Evolutionary conservation across 2,888 invertebrate species (phyloP).

Genomic region (Abrostola triplasia): DNA sequence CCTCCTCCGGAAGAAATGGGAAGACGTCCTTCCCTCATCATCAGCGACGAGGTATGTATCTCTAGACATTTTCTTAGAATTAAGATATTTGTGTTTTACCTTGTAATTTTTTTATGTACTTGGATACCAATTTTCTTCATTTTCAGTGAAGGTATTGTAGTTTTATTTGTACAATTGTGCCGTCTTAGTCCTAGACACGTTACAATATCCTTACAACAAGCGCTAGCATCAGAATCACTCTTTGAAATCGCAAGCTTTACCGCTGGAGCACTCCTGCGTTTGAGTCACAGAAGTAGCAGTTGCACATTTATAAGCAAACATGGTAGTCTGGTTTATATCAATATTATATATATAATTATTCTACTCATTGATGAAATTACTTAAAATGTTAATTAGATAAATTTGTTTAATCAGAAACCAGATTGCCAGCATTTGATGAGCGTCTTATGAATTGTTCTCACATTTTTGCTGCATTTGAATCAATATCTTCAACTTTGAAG

Average conservation of each 20-base stretch:
- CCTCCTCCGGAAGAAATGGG: conserved; percentile 96
- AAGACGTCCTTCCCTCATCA: conserved; percentile 96
- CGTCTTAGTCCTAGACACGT: conserved; percentile 60
- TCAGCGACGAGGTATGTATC: conserved; percentile 96
- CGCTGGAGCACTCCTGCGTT: conserved; percentile 44
- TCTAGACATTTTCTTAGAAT: conserved; percentile 21
- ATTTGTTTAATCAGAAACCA: conserved; percentile 32
- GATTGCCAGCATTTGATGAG: conserved; percentile 38
- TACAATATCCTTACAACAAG: conserved; percentile 47
- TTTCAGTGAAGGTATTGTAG: conserved; percentile 74
- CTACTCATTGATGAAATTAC: background rate
- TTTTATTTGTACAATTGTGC: conserved; percentile 67
- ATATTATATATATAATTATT: background rate
- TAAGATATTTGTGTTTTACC: conserved; percentile 35
- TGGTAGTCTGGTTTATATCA: conserved; percentile 50
- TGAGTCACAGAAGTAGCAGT: conserved; percentile 40
- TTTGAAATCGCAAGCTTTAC: conserved; percentile 53
- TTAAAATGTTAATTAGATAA: background rate
- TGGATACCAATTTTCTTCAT: conserved; percentile 65
- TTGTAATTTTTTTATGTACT: conserved; percentile 51
- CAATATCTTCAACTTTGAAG: conserved; percentile 40
- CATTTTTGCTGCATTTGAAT: conserved; percentile 45
- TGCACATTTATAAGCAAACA: conserved; percentile 40
- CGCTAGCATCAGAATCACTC: conserved; percentile 62
- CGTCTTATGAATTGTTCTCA: conserved; percentile 31